Conservation (phyloP, 64 coral and sea anemone species). For the Trachythela sp. region DNA sequence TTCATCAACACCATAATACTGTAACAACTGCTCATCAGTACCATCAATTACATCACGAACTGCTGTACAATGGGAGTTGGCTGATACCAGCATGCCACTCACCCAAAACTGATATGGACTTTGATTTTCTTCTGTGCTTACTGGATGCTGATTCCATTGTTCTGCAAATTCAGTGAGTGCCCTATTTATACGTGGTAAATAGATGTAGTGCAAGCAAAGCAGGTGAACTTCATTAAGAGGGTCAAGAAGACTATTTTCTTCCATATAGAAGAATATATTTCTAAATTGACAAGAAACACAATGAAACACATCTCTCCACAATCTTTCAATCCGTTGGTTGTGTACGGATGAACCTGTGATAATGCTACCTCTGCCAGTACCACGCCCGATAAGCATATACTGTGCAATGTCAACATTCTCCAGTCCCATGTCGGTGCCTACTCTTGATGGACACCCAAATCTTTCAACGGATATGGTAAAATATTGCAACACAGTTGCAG, state of each 20-base stretch:
- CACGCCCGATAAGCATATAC: conserved; percentile 28
- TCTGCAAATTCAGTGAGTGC: background rate
- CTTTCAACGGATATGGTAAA: background rate
- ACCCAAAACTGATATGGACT: background rate
- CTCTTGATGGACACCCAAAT: conserved; percentile 50
- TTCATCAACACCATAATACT: no score
- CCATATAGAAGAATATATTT: conserved; percentile 47
- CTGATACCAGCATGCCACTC: no score
- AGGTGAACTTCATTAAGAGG: conserved; percentile 46
- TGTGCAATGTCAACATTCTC: conserved; percentile 43
- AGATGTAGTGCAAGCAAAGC: conserved; percentile 1
- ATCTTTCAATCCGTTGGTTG: conserved; percentile 47
- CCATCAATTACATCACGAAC: no score
- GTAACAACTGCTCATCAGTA: no score
- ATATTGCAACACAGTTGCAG: background rate
- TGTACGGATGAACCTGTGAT: conserved; percentile 50
- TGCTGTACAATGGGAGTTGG: no score
- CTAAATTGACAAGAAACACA: no score
- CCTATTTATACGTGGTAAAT: background rate
- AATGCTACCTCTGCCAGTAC: conserved; percentile 51
- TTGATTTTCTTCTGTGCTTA: background rate
- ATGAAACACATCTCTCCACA: background rate
- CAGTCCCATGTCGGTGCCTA: conserved; percentile 45
- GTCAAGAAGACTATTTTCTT: conserved; percentile 50
- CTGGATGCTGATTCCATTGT: background rate